Evolutionary conservation across 2,888 invertebrate species (phyloP).

Genomic region (Oscheius sp.): DNA sequence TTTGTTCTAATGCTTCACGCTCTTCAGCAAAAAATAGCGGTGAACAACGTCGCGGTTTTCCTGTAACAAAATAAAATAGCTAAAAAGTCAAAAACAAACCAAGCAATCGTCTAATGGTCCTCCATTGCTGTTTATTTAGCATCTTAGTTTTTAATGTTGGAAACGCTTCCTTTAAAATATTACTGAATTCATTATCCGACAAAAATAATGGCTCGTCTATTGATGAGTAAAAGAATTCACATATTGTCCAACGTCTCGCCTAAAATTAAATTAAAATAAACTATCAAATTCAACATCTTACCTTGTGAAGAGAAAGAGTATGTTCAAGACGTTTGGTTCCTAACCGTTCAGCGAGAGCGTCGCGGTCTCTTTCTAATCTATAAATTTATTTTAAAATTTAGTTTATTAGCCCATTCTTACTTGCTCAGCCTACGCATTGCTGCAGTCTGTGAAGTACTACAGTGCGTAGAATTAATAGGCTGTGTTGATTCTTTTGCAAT

Average conservation of each 20-base stretch:
- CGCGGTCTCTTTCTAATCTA: constrained; percentile 30
- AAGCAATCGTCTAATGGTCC: constrained; percentile 81
- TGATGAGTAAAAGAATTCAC: constrained; percentile 99
- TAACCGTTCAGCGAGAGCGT: constrained; percentile 22
- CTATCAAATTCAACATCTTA: neutral
- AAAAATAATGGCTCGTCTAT: constrained; percentile 90
- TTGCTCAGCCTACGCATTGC: constrained; percentile 6
- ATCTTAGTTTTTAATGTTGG: constrained; percentile 88
- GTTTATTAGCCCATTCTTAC: neutral
- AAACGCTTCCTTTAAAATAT: constrained; percentile 90
- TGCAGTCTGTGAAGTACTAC: neutral
- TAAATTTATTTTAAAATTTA: neutral
- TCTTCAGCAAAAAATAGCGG: constrained; percentile 96
- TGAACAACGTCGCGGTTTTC: constrained; percentile 93
- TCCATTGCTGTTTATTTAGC: constrained; percentile 91
- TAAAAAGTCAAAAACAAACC: constrained; percentile 20
- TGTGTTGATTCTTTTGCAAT: neutral
- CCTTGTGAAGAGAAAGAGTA: constrained; percentile 23
- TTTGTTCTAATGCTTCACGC: constrained; percentile 87
- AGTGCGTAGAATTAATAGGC: neutral
- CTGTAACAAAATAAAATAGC: constrained; percentile 26
- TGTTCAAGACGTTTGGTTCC: constrained; percentile 26
- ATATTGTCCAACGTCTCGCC: constrained; percentile 81
- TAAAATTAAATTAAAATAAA: constrained; percentile 1
- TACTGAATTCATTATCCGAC: constrained; percentile 94